Evolutionary conservation across 2,113 vertebrate genomes (phyloP), one percentile per base, ranked within the genome.

Genomic region (Tetrao urogallus): DNA sequence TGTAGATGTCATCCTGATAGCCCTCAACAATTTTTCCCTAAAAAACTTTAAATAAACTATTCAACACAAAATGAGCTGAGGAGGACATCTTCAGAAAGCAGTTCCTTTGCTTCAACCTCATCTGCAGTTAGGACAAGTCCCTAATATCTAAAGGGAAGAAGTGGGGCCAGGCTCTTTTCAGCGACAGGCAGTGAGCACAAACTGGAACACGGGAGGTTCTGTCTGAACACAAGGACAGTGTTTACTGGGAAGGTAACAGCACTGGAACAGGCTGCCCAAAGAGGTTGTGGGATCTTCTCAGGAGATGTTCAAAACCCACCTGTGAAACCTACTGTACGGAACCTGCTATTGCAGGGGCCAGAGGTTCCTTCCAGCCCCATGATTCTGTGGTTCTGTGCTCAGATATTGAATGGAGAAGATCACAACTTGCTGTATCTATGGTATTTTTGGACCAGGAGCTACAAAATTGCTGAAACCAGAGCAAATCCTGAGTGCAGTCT

Each of bases 401-500:
- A 87, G 38, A 34, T 52, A 57, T 6, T 4, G 2, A 64, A 45
- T 8, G 11, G 65, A 36, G 40, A 1, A 89, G 63, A 86, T 69
- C 76, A 83, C 67, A 36, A 47, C 40, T 42, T 38, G 50, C 28
- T 34, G 65, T 71, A 60, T 30, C 66, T 82, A 40, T 21, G 28
- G 70, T 38, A 15, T 7, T 24, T 63, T 85, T 87, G 74, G 63
- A 95, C 60, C 86, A 95, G 86, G 87, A 93, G 89, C 78, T 86
- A 76, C 91, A 96, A 87, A 71, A 86, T 82, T 93, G 64, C 57
- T 88, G 82, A 94, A 94, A 92, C 88, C 75, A 86, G 60, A 91
- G 64, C 42, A 91, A 91, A 91, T 83, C 76, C 89, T 64, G 57
- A 83, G 79, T 27, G 40, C 82, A 95, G 89, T 86, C 72, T 74